Base-by-base conservation (phyloP, 2,113 vertebrate species). In the Mustela nigripes region DNA sequence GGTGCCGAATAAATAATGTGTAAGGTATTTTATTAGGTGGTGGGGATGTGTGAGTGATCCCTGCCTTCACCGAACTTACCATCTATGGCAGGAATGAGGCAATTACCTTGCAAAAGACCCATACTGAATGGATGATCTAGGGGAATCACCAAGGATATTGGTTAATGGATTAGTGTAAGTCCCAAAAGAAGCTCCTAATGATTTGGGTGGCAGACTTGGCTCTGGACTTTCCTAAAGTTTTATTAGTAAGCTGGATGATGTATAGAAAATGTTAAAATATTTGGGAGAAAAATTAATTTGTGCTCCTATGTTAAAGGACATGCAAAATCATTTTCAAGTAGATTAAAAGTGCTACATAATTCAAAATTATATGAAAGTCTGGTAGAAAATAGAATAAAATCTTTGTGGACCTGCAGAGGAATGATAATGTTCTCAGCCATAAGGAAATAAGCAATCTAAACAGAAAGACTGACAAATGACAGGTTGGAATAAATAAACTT, bases 341-440 rank as follows among this genome's bases (percentile, higher is more conserved):
- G n/a, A 92, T 74, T 89, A n/a, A 60, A 84, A 91, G 45, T 88
- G 42, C 16, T 81, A 67, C 93, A 76, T 91, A 83, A 94, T 91
- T 92, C 48, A 97, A 95, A 96, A 93, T 90, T 96, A 65, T 53
- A 94, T 82, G 73, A 53, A 96, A 53, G 24, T 78, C n/a, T 82
- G 15, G 60, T 58, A 89, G 81, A 82, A 95, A 95, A 71, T 19
- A 94, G 18, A 92, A 58, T 67, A 56, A 86, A 94, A 94, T 79
- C 63, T 83, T 67, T 94, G 56, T 67, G 91, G 39, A n/a, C 74
- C 24, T 93, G 39, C 78, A n/a, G 50, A 85, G 84, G 45, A 90
- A 93, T 42, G 36, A 60, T 31, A 60, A 89, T 86, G 36, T 82
- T 96, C 82, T 94, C 85, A 65, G 21, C 67, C 73, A 63, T 56